Conservation (phyloP, 30 jellyfish, hydroid and myxozoan genomes). For the Cassiopea andromeda region DNA sequence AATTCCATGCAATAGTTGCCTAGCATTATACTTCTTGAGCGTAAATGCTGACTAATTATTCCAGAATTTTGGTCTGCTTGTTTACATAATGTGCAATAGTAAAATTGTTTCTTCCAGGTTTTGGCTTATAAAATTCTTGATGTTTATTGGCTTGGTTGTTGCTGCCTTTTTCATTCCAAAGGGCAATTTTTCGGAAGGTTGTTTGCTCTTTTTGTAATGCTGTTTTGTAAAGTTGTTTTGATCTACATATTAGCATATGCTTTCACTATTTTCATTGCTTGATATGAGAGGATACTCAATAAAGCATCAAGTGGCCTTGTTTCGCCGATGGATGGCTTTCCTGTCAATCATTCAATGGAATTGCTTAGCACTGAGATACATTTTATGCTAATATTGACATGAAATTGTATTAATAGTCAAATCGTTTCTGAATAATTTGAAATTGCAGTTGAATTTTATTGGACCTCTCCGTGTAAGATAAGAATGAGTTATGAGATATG, state of each 20-base stretch:
- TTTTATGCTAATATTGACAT: no score
- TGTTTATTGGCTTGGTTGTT: slow-evolving; percentile 81
- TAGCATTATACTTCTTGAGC: no score
- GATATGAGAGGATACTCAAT: neutral
- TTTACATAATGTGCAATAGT: no score
- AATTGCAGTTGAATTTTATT: no score
- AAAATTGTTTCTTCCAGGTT: slow-evolving; percentile 43
- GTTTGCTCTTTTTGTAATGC: neutral
- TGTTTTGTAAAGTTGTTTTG: neutral
- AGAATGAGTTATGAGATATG: neutral
- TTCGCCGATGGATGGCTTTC: neutral
- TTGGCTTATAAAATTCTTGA: slow-evolving; percentile 79
- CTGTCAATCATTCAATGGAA: neutral
- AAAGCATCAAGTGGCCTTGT: neutral
- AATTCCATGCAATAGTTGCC: no score
- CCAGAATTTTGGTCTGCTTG: no score
- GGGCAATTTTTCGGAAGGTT: slow-evolving; percentile 87
- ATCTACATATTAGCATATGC: no score
- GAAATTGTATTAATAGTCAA: no score
- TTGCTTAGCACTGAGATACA: neutral
- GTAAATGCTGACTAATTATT: no score
- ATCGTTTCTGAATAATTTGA: no score
- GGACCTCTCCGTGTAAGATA: no score
- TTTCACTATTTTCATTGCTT: neutral
- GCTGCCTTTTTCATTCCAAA: slow-evolving; percentile 93